phyloP scores from a whole-genome alignment of 1,140 invertebrate species.

The Holcopasites calliopsidis region DNA sequence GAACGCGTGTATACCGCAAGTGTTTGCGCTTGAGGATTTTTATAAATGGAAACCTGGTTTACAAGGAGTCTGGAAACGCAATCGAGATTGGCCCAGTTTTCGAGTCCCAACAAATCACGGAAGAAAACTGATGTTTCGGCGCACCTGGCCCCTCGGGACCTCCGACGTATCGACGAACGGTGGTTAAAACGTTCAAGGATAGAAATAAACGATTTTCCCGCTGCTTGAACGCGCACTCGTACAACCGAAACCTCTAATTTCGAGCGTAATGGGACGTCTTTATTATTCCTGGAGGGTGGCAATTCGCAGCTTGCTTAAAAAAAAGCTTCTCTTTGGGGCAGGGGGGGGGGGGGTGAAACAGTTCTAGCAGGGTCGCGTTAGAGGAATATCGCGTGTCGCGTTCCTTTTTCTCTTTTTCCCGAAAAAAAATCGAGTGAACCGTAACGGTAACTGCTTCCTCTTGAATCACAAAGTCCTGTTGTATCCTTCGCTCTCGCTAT shows the following conservation, averaged over 20 bases:
- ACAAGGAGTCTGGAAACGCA: constrained; percentile 18
- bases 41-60: constrained; percentile 3
- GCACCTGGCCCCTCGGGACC: constrained; percentile 50
- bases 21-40: neutral
- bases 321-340: constrained; percentile 29
- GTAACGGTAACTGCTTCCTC: constrained; percentile 47
- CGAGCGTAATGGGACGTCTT: constrained; percentile 69
- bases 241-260: constrained; percentile 75
- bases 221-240: constrained; percentile 41
- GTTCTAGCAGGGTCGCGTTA: constrained; percentile 30
- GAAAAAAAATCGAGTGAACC: constrained; percentile 38
- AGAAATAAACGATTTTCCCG: constrained; percentile 62
- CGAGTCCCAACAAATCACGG: constrained; percentile 23
- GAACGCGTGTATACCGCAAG: no score
- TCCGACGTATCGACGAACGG: constrained; percentile 21
- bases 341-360: constrained; percentile 23
- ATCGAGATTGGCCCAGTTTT: constrained; percentile 34
- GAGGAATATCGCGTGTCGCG: constrained; percentile 49
- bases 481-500: constrained; percentile 36
- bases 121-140: constrained; percentile 36
- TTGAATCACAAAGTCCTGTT: constrained; percentile 33
- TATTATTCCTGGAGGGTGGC: constrained; percentile 53
- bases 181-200: constrained; percentile 51
- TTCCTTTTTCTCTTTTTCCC: constrained; percentile 40
- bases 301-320: constrained; percentile 27